These are phyloP conservation scores for Pseudococcus longispinus DNA, from an alignment of 2,888 invertebrate genomes.

Conservation along the genomic window DNA sequence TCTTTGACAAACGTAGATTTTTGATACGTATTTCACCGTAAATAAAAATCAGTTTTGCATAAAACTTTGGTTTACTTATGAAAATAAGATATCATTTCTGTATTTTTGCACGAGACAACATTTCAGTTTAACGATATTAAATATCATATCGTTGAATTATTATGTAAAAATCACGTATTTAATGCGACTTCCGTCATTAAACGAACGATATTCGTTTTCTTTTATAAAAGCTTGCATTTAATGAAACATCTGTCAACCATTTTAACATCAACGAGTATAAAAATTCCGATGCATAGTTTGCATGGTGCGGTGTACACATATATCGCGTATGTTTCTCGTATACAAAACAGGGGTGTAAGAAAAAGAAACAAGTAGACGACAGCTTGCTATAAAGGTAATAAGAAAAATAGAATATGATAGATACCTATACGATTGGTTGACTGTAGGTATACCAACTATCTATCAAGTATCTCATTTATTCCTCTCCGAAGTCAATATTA, in stretches of 20 bases:
- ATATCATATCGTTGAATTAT: neutral
- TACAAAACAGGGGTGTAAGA: neutral
- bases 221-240: neutral
- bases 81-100: neutral
- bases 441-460: neutral
- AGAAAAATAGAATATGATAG: neutral
- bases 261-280: neutral
- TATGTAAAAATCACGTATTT: neutral
- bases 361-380: neutral
- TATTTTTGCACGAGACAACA: neutral
- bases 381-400: neutral
- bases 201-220: neutral
- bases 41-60: neutral
- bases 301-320: neutral
- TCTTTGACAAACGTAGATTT: neutral
- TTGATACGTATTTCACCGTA: neutral
- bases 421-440: neutral
- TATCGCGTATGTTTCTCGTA: neutral
- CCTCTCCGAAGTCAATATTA: neutral
- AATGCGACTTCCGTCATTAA: neutral
- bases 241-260: slow-evolving; percentile 13
- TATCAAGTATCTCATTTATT: neutral
- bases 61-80: neutral
- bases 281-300: neutral
- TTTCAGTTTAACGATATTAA: neutral